Base-by-base conservation (phyloP, 1,140 invertebrate genomes). In the Ruditapes philippinarum region DNA sequence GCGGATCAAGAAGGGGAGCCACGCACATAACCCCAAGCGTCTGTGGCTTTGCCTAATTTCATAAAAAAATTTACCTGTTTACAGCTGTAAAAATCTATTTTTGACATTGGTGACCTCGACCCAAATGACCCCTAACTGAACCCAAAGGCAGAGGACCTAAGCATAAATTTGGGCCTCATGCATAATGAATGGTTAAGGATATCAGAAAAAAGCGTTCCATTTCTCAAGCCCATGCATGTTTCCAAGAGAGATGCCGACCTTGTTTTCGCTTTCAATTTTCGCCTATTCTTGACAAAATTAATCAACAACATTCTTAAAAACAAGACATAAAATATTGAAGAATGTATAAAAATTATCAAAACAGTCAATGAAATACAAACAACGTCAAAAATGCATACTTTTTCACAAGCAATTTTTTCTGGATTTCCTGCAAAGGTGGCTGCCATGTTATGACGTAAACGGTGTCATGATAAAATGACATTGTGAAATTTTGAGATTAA, bases 371-470 rank as follows among this genome's bases (percentile, higher is more conserved):
- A 68, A 45, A 19, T 45, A 83, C 22, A 45, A 14, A 7, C 14
- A 45, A 45, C 42, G 14, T 7, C 14, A 45, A 87, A 62, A 78
- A 38, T 79, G 40, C 51, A 40, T 28, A 81, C 78, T 60, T 88
- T 81, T 81, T 60, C 45, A 28, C 28, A 40, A 9, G 78, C 31
- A 68, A 54, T 25, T 73, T 81, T 65, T 42, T 81, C 62, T 78
- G 12, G 28, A 38, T 90, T 33, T 68, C 54, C 76, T 17, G 51
- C 74, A 60, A 79, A 91, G 91, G 91, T 91, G 88, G 91, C 91
- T 88, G 91, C 91, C 91, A 92, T 92, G 83, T 92, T 92, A 88
- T 89, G 88, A 91, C 85, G 88, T 91, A n/a, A 54, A 19, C 74
- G 74, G 74, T n/a, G 74, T 31, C 36, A 12, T 25, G 25, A 22